A percentile compares a stretch with the other conserved stretches of the same genome.
Evolutionary conservation across 2,113 vertebrate species (phyloP).

Genomic region (Psammodynastes pulverulentus): DNA sequence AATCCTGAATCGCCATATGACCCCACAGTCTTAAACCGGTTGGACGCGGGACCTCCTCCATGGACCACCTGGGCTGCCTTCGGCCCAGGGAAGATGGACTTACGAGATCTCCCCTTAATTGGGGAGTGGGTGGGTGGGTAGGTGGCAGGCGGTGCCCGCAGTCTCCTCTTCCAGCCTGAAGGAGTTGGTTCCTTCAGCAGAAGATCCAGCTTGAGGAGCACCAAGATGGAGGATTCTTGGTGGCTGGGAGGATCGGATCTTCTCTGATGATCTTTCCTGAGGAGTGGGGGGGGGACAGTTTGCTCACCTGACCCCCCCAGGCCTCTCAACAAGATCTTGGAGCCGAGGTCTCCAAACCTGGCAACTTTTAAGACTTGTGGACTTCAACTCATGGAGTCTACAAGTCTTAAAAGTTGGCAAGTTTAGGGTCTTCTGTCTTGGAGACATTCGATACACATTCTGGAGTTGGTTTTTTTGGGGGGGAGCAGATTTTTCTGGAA

Average conservation of each 20-base stretch:
- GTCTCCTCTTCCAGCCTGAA: not conserved
- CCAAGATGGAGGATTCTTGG: not conserved
- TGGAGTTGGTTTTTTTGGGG: not conserved
- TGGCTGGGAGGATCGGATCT: not conserved
- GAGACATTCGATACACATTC: not conserved
- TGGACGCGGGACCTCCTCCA: not conserved
- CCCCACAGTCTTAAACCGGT: not conserved
- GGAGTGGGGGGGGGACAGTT: not conserved
- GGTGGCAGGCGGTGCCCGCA: not conserved
- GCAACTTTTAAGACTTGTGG: too few species aligned
- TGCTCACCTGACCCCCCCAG: not conserved
- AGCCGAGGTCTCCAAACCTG: too few species aligned
- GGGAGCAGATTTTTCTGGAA: not conserved
- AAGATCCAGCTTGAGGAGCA: not conserved
- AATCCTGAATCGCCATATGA: accelerated
- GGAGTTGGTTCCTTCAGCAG: not conserved
- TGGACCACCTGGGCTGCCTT: not conserved
- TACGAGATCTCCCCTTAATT: not conserved
- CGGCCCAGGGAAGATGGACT: not conserved
- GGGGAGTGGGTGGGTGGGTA: too few species aligned
- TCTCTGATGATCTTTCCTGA: not conserved
- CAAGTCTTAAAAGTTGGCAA: too few species aligned
- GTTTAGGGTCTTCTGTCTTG: too few species aligned
- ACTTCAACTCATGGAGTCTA: too few species aligned
- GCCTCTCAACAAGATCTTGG: not conserved